Percentiles rank a stretch among this genome's conserved stretches.
Conservation (phyloP, 37 sponge, comb jelly and placozoan species). For the Eunapius fragilis region DNA sequence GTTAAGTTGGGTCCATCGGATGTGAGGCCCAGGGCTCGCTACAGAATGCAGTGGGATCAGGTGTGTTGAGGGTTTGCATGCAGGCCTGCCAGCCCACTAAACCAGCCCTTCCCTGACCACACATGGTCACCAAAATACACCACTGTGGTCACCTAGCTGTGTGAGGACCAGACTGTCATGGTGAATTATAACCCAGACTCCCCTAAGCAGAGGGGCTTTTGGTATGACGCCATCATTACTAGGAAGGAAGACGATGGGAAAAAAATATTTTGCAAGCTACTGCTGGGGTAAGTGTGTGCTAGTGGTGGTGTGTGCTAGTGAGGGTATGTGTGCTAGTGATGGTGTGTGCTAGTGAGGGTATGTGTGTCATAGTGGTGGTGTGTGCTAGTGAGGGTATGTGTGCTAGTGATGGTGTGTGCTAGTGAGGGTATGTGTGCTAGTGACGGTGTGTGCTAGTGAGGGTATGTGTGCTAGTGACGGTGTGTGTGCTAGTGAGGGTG, state of each 20-base stretch:
- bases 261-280: constrained; percentile 49
- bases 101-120: not conserved
- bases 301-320: no score
- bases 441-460: not conserved
- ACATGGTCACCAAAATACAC: not conserved
- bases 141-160: not conserved
- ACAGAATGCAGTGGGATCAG: constrained; percentile 76
- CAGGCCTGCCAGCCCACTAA: not conserved
- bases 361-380: no score
- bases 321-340: no score
- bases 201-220: no score
- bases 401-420: no score
- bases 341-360: no score
- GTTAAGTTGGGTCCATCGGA: constrained; percentile 23
- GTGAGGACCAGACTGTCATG: no score
- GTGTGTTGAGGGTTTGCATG: not conserved
- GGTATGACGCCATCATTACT: no score
- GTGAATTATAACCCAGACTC: no score
- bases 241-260: no score
- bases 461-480: no score
- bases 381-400: no score
- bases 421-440: not conserved
- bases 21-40: constrained; percentile 73
- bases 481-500: constrained; percentile 5
- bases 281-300: constrained; percentile 59